Evolutionary conservation across 2,113 vertebrate genomes (phyloP).

Genomic region (Callaeas wilsoni): DNA sequence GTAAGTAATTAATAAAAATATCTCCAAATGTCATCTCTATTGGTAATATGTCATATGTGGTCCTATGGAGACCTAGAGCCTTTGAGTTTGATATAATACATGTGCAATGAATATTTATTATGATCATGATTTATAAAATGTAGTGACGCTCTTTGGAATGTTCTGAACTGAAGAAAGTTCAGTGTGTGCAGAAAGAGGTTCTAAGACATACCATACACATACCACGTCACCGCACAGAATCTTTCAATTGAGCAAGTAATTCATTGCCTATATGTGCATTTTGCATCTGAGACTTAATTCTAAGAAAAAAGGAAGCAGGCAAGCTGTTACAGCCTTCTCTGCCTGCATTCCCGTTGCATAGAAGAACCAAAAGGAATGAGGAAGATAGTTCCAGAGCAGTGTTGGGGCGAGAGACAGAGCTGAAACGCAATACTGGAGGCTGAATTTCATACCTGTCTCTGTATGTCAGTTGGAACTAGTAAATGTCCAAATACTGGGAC

Average conservation of each 20-base stretch:
- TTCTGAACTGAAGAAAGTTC: background rate
- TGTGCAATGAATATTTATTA: conserved; percentile 2
- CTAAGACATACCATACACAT: background rate
- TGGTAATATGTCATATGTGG: background rate
- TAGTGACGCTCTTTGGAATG: background rate
- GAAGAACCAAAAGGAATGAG: background rate
- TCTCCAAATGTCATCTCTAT: background rate
- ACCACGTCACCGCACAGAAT: background rate
- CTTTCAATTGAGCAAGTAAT: background rate
- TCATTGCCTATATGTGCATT: background rate
- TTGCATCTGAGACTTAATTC: background rate
- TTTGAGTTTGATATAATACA: background rate
- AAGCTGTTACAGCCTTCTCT: background rate
- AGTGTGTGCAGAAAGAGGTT: background rate
- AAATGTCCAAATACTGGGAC: background rate
- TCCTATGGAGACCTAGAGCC: background rate
- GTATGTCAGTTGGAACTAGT: background rate
- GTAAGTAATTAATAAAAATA: background rate
- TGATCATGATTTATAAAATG: background rate
- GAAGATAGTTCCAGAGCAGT: background rate
- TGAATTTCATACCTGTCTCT: background rate
- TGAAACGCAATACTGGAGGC: background rate
- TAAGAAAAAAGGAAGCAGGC: background rate
- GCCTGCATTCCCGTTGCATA: background rate
- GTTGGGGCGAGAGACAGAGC: background rate